A percentile compares a stretch with the other conserved stretches of the same genome.
phyloP scores from a whole-genome alignment of 2,113 vertebrate genomes.

The Camelus dromedarius region DNA sequence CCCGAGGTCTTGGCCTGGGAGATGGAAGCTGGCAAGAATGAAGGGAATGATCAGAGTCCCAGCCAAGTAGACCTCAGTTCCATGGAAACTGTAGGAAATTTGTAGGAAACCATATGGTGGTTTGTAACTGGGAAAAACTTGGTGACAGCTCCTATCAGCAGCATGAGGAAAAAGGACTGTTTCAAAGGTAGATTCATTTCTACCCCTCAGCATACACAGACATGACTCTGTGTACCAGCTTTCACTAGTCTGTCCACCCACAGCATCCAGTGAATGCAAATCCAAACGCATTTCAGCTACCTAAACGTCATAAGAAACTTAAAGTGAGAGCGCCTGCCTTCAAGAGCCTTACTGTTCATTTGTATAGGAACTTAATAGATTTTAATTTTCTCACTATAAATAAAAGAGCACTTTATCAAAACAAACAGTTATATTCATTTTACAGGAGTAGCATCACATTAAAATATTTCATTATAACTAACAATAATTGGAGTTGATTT shows the following conservation, averaged over 20 bases:
- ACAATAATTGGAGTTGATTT: not conserved
- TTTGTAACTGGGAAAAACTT: not conserved
- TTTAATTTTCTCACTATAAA: slow-evolving; percentile 23
- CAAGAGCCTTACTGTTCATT: not conserved
- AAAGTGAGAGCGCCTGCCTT: not conserved
- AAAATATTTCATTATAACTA: slow-evolving; percentile 10
- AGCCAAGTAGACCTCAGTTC: not conserved
- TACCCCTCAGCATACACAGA: not conserved
- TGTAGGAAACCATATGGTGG: not conserved
- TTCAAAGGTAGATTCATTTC: not conserved
- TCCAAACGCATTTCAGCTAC: not conserved
- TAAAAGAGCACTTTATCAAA: slow-evolving; percentile 32
- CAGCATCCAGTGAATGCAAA: not conserved
- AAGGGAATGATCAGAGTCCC: not conserved
- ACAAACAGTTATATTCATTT: not conserved
- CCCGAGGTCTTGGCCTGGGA: not conserved
- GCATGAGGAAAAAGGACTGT: not conserved
- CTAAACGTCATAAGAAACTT: not conserved
- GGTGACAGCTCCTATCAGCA: not conserved
- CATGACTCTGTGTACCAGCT: accelerated
- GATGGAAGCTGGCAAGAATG: not conserved
- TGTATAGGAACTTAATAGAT: not conserved
- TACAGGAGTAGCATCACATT: not conserved
- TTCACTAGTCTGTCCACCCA: too few relatives aligned
- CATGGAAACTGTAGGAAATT: not conserved